Conservation (phyloP, 2,797 vertebrate genomes). For the Tarsius wallacei region DNA sequence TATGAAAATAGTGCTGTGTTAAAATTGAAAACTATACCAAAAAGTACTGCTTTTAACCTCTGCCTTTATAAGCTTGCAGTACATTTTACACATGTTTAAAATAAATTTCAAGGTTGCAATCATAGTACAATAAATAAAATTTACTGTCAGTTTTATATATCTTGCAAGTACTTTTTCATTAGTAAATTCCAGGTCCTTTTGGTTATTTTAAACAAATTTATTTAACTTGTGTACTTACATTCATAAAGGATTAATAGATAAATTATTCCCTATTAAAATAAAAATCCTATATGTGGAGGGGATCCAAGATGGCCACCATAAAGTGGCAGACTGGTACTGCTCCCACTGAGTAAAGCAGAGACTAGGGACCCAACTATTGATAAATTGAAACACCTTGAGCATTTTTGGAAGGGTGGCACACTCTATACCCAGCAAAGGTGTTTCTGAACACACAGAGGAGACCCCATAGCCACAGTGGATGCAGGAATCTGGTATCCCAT, state of each 20-base stretch:
- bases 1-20: neutral
- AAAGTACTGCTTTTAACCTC: neutral
- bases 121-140: conserved; percentile 11
- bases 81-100: neutral
- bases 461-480: too few relatives aligned
- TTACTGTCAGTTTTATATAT: conserved; percentile 39
- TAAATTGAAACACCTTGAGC: too few relatives aligned
- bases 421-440: too few relatives aligned
- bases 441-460: too few relatives aligned
- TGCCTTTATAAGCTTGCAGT: neutral
- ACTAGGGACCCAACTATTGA: too few relatives aligned
- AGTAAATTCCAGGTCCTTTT: neutral
- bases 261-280: conserved; percentile 28
- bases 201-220: neutral
- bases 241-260: conserved; percentile 34
- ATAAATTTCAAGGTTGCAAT: neutral
- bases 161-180: neutral
- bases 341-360: too few relatives aligned
- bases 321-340: too few relatives aligned
- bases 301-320: too few relatives aligned
- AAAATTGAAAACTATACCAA: neutral
- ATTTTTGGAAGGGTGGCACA: too few relatives aligned
- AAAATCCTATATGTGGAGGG: neutral
- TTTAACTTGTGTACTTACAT: neutral
- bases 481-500: too few relatives aligned